Evolutionary conservation across 2,797 vertebrate genomes (phyloP).

Genomic region (Leptodactylus fallax): DNA sequence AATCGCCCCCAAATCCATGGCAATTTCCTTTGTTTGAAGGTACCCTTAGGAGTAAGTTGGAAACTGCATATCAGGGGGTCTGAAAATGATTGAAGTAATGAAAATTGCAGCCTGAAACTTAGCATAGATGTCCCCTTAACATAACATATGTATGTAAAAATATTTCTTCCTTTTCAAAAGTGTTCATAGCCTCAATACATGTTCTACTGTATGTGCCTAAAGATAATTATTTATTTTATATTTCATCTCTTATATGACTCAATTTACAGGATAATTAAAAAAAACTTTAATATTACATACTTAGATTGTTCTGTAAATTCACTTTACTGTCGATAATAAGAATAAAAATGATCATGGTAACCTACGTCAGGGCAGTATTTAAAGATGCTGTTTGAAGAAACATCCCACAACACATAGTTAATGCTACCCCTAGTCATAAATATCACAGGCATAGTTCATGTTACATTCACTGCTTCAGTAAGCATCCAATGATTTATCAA

Average conservation of each 20-base stretch:
- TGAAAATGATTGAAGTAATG: no score
- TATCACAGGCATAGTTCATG: constrained; percentile 2
- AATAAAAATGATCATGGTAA: not conserved
- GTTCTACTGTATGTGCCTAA: no score
- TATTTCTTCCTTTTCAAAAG: no score
- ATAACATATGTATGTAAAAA: no score
- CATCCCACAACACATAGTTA: not conserved
- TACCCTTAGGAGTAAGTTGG: no score
- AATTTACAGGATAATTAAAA: not conserved
- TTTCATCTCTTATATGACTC: not conserved
- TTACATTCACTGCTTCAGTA: constrained; percentile 16
- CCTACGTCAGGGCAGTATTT: not conserved
- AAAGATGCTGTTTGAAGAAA: not conserved
- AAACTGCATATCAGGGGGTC: no score
- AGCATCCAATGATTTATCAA: constrained; percentile 9
- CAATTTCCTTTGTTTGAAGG: no score
- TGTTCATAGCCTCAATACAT: not conserved
- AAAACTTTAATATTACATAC: not conserved
- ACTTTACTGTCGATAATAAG: not conserved
- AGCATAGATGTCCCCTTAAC: no score
- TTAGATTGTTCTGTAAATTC: no score
- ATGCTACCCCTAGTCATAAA: constrained; percentile 7
- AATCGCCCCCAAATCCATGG: no score
- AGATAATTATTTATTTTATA: no score
- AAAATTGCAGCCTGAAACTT: no score